A percentile compares a stretch with the other conserved stretches of the same genome.
phyloP scores from a whole-genome alignment of 2,113 vertebrate genomes.

The Pseudorhombus dupliciocellatus region DNA sequence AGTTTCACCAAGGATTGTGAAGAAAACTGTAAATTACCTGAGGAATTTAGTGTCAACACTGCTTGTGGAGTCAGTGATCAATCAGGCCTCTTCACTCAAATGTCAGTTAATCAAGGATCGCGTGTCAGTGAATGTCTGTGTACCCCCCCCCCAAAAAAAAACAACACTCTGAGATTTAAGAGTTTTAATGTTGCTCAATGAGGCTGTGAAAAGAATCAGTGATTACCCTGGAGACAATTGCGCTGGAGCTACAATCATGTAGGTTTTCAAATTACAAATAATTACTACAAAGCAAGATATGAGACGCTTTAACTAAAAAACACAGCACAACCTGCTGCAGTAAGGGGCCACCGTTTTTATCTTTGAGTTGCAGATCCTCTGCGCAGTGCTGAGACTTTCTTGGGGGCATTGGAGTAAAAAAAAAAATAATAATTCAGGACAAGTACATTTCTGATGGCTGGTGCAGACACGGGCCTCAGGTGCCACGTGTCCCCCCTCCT shows the following conservation, averaged over 20 bases:
- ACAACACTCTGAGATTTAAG: not conserved
- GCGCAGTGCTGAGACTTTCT: constrained; percentile 31
- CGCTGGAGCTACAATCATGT: constrained; percentile 11
- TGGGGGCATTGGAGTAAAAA: constrained; percentile 14
- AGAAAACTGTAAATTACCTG: constrained; percentile 59
- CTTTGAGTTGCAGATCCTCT: constrained; percentile 50
- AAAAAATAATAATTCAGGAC: not conserved
- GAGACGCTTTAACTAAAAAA: constrained; percentile 26
- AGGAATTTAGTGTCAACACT: constrained; percentile 49
- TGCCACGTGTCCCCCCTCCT: constrained; percentile 29
- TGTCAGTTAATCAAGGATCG: constrained; percentile 55
- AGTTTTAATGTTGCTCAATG: constrained; percentile 23
- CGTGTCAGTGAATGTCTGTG: not conserved
- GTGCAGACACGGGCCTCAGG: constrained; percentile 46
- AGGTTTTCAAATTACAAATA: constrained; percentile 29
- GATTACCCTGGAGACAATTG: constrained; percentile 4
- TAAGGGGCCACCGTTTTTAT: constrained; percentile 45
- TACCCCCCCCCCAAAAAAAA: not conserved
- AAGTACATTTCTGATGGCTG: constrained; percentile 20
- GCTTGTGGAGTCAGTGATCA: constrained; percentile 57
- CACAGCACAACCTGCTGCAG: not conserved
- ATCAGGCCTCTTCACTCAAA: constrained; percentile 67
- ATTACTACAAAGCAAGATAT: constrained; percentile 15
- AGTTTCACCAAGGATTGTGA: constrained; percentile 57
- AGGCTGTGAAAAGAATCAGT: constrained; percentile 3